Base-by-base conservation (phyloP, 2,888 invertebrate genomes). In the Drosophila nr. medialis region DNA sequence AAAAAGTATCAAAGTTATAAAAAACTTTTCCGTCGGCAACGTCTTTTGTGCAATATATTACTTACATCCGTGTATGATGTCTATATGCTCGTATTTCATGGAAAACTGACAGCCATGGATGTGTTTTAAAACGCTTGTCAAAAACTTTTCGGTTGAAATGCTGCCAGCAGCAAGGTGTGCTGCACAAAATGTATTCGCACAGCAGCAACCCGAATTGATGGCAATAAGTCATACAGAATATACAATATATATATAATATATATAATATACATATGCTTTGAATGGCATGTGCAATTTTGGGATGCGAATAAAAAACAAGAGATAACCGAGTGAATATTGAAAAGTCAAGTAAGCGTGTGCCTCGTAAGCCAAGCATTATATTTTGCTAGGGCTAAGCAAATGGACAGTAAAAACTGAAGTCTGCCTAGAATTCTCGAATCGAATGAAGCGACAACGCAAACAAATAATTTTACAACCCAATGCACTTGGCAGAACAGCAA, bases 381-480 rank as follows among this genome's bases (percentile, higher is more conserved):
- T 36, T 38, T 45, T 24, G 15, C 2, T 24, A 8, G 24, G 4
- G 59, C 63, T 56, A 21, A 13, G 56, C 32, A 63, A 70, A 78
- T 71, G 70, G 64, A 58, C 72, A 64, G 65, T 67, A 69, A 77
- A 85, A 80, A 80, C 72, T 59, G 64, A 72, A 77, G 27, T 27
- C 18, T 27, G 74, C 62, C 56, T 59, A 72, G 70, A 56, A 62
- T 68, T 61, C 63, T 67, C 67, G 40, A 72, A 75, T 80, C 64
- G 81, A 75, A 77, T 70, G 63, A 64, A 71, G 70, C 73, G 73
- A 76, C 75, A 74, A 67, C 59, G 59, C 87, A 78, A 84, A 84
- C 72, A 85, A 85, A 75, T 79, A 85, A 85, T 85, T 87, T 83
- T 73, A 72, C 82, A 80, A 75, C 53, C 75, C 83, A 85, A 81